Base-by-base conservation (phyloP, 2,888 invertebrate genomes). In the Dyspetes luteomarginatus region DNA sequence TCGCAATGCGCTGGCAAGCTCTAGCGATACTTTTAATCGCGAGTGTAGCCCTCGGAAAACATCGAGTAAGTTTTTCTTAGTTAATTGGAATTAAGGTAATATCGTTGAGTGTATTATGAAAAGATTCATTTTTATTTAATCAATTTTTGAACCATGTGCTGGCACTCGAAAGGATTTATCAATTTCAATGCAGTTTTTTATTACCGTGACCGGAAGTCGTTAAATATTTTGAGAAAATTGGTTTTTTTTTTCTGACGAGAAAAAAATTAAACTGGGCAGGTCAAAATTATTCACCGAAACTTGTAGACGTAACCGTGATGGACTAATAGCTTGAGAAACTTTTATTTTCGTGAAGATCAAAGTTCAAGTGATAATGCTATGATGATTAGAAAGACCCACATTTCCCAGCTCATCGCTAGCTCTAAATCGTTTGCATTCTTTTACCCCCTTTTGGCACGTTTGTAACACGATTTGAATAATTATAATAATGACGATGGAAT, bases 341-440 rank as follows among this genome's bases (percentile, higher is more conserved):
- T 88, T 24, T 17, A 22, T 26, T 24, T 52, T 55, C 43, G 4
- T 9, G 83, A 71, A 85, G 88, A 85, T 88, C 88, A 89, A 81
- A 89, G 88, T 87, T 90, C 88, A 84, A 26, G 68, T 67, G 89
- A 90, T 90, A 90, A 89, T 52, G 41, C 48, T 56, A 58, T 45
- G 58, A 72, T 43, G 62, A 79, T 68, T 60, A 67, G 17, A 17
- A 36, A 68, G 62, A 72, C 72, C 36, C 56, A 50, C 15, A 41
- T 78, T 72, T 78, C 71, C 56, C 26, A n/a, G n/a, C n/a, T n/a
- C n/a, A n/a, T n/a, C n/a, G n/a, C n/a, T n/a, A n/a, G n/a, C n/a
- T n/a, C n/a, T n/a, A n/a, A n/a, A n/a, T n/a, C n/a, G n/a, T n/a
- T n/a, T n/a, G n/a, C n/a, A n/a, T n/a, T n/a, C n/a, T n/a, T n/a